Base-by-base conservation (phyloP, 2,888 invertebrate species). In the Pocota personata region DNA sequence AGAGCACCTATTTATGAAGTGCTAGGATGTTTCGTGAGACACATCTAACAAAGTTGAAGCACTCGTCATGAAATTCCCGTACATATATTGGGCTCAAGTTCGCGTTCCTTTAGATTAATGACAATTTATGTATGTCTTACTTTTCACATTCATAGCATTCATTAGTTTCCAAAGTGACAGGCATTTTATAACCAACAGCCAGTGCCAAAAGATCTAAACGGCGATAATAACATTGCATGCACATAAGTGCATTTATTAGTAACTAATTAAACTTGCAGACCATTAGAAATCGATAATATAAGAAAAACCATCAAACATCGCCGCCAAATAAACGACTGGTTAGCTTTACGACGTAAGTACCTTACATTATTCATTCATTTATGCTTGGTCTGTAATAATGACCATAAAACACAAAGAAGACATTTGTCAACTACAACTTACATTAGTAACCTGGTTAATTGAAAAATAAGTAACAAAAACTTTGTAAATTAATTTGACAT, bases 401-500 rank as follows among this genome's bases (percentile, higher is more conserved):
- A n/a, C 32, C 48, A 67, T 52, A 16, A 12, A 71, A 37, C 30
- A 8, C 3, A 50, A 35, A 27, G 37, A 67, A 37, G 24, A 14
- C 14, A 50, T 55, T 2, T 6, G 30, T 32, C 14, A 60, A 43
- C 40, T 8, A 12, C 30, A 73, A 24, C 14, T 55, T 30, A 14
- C 14, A 5, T 30, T 12, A n/a, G 6, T 24, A 24, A 37, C 48
- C 19, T 6, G 10, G 16, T 4, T 10, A 21, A 35, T 40, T 37
- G 32, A 2, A 37, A 52, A 16, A 6, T 43, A 1, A 14, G 3
- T 1, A 27, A 52, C n/a, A 62, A 19, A 32, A 24, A 50, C 8
- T 30, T 48, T 19, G 19, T 24, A 27, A 60, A 77, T 52, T 50
- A 37, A 21, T 55, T 46, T 14, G 52, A 55, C 30, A 71, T 43